Evolutionary conservation across 2,113 vertebrate genomes (phyloP).

Genomic region (Salvelinus sp.): DNA sequence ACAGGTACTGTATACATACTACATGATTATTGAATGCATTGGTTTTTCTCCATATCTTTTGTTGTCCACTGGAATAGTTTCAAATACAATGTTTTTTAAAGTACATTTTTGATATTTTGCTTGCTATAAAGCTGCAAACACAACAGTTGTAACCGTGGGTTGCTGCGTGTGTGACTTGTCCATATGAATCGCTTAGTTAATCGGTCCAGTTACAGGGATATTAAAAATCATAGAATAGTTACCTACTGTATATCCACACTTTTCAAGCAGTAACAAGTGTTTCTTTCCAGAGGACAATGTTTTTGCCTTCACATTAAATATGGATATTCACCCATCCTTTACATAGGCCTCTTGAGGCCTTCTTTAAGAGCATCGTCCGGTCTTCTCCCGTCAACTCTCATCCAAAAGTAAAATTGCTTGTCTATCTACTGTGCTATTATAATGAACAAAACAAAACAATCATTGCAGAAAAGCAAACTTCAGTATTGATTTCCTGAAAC

Average conservation of each 20-base stretch:
- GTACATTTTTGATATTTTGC: too few species aligned
- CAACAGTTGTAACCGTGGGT: neutral
- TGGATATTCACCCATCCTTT: neutral
- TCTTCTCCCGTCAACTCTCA: constrained; percentile 5
- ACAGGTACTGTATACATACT: neutral
- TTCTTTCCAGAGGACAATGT: neutral
- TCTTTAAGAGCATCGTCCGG: neutral
- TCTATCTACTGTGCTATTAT: constrained; percentile 48
- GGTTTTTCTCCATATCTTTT: neutral
- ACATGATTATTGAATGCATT: neutral
- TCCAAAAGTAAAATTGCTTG: constrained; percentile 56
- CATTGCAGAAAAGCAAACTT: constrained; percentile 69
- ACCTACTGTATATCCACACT: neutral
- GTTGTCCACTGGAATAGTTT: neutral
- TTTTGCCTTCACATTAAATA: neutral
- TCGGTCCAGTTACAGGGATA: neutral
- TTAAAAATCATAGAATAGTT: neutral
- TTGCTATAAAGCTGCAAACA: too few species aligned
- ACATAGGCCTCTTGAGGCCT: neutral
- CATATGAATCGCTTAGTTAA: neutral
- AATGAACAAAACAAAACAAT: constrained; percentile 64
- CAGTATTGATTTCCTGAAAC: constrained; percentile 69
- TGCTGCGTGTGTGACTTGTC: neutral
- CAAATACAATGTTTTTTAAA: too few species aligned
- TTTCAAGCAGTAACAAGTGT: neutral